phyloP scores from a whole-genome alignment of 2,113 vertebrate species.

The Hemichromis elongatus region DNA sequence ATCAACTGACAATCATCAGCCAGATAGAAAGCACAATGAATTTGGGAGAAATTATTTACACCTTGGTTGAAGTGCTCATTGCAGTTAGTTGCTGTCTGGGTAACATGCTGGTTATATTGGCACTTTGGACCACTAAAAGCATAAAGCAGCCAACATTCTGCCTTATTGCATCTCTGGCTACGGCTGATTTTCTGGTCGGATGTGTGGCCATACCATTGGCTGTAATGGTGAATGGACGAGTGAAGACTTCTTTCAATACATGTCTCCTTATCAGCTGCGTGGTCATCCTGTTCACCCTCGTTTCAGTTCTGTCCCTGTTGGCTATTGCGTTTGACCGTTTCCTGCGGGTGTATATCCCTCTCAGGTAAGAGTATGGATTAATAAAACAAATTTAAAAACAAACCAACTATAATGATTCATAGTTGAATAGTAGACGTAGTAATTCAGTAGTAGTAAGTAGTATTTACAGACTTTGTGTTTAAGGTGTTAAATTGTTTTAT shows the following conservation, averaged over 20 bases:
- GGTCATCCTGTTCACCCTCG: constrained; percentile 72
- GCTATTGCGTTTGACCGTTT: constrained; percentile 86
- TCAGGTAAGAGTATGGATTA: constrained; percentile 38
- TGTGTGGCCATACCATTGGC: constrained; percentile 79
- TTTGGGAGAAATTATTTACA: constrained; percentile 52
- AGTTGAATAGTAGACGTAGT: not conserved
- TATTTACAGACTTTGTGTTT: not conserved
- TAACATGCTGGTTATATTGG: constrained; percentile 81
- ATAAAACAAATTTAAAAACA: not conserved
- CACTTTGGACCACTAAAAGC: constrained; percentile 65
- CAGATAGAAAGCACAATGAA: not conserved
- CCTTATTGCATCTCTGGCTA: constrained; percentile 80
- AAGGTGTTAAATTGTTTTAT: not conserved
- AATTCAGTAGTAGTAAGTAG: not conserved
- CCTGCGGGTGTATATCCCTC: constrained; percentile 77
- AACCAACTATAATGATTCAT: not conserved
- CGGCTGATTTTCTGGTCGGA: constrained; percentile 82
- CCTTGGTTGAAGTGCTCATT: constrained; percentile 67
- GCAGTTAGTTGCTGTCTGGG: constrained; percentile 76
- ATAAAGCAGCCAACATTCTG: constrained; percentile 74
- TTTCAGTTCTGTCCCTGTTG: constrained; percentile 80
- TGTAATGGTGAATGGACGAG: constrained; percentile 64
- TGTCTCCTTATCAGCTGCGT: constrained; percentile 83
- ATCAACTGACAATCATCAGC: not conserved
- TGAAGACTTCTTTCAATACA: constrained; percentile 49